Conservation (phyloP, 2,113 vertebrate genomes). For the Pristiophorus japonicus region DNA sequence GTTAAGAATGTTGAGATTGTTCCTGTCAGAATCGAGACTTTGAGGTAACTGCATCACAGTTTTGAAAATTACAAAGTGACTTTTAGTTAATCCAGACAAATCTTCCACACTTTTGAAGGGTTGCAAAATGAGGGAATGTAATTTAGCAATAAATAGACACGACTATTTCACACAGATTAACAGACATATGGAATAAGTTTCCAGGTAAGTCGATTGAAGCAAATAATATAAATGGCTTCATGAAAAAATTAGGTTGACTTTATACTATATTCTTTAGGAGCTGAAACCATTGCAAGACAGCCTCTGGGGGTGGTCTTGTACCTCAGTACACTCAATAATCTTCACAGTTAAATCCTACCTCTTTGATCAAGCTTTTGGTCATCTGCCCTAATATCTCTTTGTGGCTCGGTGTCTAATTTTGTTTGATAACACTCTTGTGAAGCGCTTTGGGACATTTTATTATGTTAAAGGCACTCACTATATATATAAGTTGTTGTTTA, state of each 20-base stretch:
- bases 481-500: no score
- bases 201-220: not conserved
- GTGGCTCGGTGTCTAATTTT: no score
- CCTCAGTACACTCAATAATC: not conserved
- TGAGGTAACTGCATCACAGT: not conserved
- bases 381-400: no score
- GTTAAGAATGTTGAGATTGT: not conserved
- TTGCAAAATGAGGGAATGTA: not conserved
- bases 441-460: no score
- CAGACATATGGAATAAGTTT: not conserved
- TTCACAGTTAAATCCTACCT: not conserved
- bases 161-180: not conserved
- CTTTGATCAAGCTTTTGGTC: no score
- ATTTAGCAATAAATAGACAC: not conserved
- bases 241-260: not conserved
- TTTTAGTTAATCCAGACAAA: not conserved
- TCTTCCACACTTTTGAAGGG: not conserved
- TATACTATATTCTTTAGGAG: not conserved
- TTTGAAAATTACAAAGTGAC: not conserved
- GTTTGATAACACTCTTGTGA: no score
- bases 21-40: not conserved
- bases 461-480: no score
- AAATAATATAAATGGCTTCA: not conserved
- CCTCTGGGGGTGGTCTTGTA: not conserved
- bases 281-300: not conserved